Evolutionary conservation across 2,888 invertebrate genomes (phyloP).

Genomic region (Morinoia aosen): DNA sequence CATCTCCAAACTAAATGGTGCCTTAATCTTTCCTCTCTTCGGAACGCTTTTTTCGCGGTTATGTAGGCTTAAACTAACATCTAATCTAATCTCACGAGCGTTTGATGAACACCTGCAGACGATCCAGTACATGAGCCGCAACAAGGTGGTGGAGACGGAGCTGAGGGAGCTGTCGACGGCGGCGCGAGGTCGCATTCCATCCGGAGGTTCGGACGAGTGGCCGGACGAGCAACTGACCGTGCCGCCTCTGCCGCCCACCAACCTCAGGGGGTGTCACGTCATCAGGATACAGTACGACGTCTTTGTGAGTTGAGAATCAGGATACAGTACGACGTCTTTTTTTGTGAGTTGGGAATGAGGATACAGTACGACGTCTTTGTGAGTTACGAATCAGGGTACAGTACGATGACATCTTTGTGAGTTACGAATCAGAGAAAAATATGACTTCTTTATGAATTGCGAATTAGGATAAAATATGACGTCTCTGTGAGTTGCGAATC

Average conservation of each 20-base stretch:
- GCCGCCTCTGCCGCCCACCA: constrained; percentile 94
- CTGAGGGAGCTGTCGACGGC: constrained; percentile 86
- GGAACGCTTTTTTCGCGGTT: too few species aligned
- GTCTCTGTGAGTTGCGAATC: neutral
- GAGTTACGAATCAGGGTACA: neutral
- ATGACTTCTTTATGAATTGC: too few species aligned
- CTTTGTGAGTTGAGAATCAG: constrained; percentile 78
- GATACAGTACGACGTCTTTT: neutral
- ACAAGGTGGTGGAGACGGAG: constrained; percentile 88
- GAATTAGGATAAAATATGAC: neutral
- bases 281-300: constrained; percentile 94
- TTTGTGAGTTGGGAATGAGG: neutral
- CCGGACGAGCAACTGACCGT: constrained; percentile 90
- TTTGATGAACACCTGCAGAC: constrained; percentile 75
- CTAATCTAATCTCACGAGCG: too few species aligned
- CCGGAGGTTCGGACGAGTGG: constrained; percentile 88
- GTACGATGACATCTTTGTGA: neutral
- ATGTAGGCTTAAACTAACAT: too few species aligned
- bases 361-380: too few species aligned
- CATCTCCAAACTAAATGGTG: too few species aligned
- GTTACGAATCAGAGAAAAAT: neutral
- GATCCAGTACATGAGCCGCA: constrained; percentile 88
- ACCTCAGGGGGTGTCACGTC: constrained; percentile 92
- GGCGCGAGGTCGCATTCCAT: constrained; percentile 84
- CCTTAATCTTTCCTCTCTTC: too few species aligned